Base-by-base conservation (phyloP, 1,140 invertebrate genomes). In the Rhizoglyphus robini region DNA sequence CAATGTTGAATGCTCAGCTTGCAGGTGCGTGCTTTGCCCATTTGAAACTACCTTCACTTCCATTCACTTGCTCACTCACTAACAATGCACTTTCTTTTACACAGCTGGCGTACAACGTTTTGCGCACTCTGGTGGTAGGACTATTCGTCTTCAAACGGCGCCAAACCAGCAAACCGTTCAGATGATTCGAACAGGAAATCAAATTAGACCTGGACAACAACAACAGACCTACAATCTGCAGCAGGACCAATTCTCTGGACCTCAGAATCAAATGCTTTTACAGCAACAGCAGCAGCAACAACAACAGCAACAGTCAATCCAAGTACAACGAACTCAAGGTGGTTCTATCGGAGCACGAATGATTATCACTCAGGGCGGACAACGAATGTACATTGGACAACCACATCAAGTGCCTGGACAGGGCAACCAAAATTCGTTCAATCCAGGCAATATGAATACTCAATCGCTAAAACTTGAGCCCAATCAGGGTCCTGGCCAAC, bases 1-100 rank as follows among this genome's bases (percentile, higher is more conserved):
- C 67, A 23, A 68, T 68, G 63, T 25, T 68, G 15, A 68, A 68
- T 68, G 67, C 67, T 38, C 67, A 68, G 48, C 48, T 68, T 4
- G 60, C 63, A 23, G 31, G 4, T 48, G 8, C n/a, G 57, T 59
- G 15, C 23, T 23, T 51, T 51, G 23, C 5, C 8, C 8, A 23
- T 20, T 8, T 5, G 23, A n/a, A 58, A 13, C 34, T 34, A 27
- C 15, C 27, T 23, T 29, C 1, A 29, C 30, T 3, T 15, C 34
- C 4, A 13, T 27, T 34, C 27, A 11, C 11, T 4, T 57, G 8
- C 48, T 4, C 25, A 30, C 1, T 2, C 15, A 13, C 11, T 32
- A 27, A 31, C 11, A n/a, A 30, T 58, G 2, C 11, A 34, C 15
- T 34, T 32, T 31, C 15, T 34, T 13, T 2, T 31, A 11, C 25